Conservation (phyloP, 1,140 invertebrate species). For the Lepidotrigona ventralis region DNA sequence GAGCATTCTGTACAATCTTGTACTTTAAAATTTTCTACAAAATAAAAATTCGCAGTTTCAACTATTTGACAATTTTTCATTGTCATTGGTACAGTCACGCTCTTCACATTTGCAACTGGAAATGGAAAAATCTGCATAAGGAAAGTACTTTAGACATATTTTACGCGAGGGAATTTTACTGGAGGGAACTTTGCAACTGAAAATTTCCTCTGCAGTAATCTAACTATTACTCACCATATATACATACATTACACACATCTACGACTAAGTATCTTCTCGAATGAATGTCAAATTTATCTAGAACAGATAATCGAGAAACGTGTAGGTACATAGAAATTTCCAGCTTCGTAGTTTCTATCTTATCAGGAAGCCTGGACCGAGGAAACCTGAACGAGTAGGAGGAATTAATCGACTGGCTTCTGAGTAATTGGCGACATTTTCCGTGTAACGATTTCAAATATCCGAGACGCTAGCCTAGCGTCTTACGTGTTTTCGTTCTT, state of each 20-base stretch:
- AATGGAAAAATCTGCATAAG: no score
- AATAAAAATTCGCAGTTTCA: no score
- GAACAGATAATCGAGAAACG: background rate
- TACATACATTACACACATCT: background rate
- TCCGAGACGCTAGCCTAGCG: background rate
- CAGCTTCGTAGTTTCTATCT: background rate
- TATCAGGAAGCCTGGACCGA: background rate
- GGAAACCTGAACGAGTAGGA: background rate
- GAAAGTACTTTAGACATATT: no score
- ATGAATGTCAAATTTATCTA: background rate
- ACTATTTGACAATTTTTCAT: no score
- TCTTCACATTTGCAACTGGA: no score
- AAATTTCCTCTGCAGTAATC: no score
- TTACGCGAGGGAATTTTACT: no score
- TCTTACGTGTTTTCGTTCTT: conserved; percentile 27
- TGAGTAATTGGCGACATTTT: background rate
- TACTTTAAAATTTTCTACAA: no score
- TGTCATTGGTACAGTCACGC: no score
- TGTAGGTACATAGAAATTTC: background rate
- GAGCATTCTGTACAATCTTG: no score
- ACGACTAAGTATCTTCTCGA: background rate
- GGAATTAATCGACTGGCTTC: background rate
- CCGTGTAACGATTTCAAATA: background rate
- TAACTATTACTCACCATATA: no score
- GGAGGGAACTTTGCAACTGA: no score